These are phyloP conservation scores for Solenopsis fugax DNA, from an alignment of 1,140 invertebrate genomes.

Conservation along the genomic window DNA sequence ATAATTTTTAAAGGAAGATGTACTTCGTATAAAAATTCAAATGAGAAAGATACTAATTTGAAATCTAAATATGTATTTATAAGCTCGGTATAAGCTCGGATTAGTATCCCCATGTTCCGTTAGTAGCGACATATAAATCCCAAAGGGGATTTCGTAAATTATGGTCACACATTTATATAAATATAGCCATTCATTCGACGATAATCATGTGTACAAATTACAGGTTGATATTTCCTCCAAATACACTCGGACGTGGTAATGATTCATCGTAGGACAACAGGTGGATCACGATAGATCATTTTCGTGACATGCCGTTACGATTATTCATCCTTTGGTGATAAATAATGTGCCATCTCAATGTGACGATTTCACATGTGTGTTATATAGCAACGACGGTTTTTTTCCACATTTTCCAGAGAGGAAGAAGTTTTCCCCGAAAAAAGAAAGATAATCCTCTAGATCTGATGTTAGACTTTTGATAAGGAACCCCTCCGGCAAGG, in stretches of 20 bases:
- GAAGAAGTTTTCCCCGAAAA: background rate
- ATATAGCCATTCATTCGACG: background rate
- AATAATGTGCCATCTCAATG: conserved; percentile 1
- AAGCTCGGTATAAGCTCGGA: background rate
- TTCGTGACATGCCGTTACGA: background rate
- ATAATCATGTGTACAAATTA: background rate
- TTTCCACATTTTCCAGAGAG: background rate
- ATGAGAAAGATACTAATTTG: background rate
- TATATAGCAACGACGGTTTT: background rate
- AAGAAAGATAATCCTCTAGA: conserved; percentile 16
- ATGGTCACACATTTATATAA: background rate
- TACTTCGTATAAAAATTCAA: background rate
- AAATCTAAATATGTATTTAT: background rate
- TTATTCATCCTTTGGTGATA: conserved; percentile 18
- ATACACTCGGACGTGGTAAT: background rate
- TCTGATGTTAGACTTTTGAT: background rate
- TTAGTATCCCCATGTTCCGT: background rate
- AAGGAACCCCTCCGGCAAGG: background rate
- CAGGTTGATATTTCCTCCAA: background rate
- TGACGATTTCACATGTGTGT: background rate
- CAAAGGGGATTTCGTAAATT: conserved; percentile 4
- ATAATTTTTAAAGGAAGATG: background rate
- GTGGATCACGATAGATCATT: conserved; percentile 20
- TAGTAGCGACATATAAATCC: background rate
- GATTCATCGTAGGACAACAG: conserved; percentile 27